Conservation (phyloP, 2,888 invertebrate species). For the Doris montereyensis region DNA sequence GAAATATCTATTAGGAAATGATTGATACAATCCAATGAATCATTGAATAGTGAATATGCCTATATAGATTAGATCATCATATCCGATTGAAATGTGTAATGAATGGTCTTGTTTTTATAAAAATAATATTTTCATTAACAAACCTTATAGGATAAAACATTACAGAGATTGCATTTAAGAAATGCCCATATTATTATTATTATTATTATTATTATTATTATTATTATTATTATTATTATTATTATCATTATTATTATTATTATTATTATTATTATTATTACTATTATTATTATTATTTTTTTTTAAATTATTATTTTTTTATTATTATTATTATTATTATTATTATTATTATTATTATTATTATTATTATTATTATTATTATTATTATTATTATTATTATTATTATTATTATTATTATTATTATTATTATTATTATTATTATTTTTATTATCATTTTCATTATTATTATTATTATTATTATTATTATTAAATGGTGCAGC, state of each 20-base stretch:
- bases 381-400: slow-evolving; percentile 42
- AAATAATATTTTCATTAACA: neutral
- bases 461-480: slow-evolving; percentile 37
- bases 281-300: slow-evolving; percentile 10
- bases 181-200: neutral
- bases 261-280: neutral
- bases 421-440: slow-evolving; percentile 39
- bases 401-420: slow-evolving; percentile 44
- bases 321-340: slow-evolving; percentile 44
- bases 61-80: no score
- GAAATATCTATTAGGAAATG: slow-evolving; percentile 48
- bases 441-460: slow-evolving; percentile 42
- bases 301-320: slow-evolving; percentile 41
- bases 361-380: slow-evolving; percentile 23
- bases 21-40: neutral
- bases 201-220: neutral
- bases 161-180: neutral
- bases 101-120: no score
- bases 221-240: neutral
- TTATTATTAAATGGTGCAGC: neutral
- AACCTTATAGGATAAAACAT: neutral
- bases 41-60: no score
- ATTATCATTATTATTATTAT: neutral
- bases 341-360: neutral
- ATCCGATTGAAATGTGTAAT: no score